Conservation (phyloP, 2,113 vertebrate species). For the Cyanoramphus novaezelandiae region DNA sequence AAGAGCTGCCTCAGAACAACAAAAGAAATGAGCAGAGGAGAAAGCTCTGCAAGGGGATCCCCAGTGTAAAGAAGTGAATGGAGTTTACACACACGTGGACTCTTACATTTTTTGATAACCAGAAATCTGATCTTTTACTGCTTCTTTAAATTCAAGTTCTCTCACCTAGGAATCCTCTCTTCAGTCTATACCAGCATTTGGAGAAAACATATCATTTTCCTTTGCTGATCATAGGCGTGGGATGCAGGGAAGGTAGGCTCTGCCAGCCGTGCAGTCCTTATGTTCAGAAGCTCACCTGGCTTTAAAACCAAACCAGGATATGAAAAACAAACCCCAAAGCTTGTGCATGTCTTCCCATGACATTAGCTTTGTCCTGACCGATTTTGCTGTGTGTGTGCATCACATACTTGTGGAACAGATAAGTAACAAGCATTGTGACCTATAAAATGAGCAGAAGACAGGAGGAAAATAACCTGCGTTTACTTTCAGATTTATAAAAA, state of each 20-base stretch:
- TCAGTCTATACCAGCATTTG: neutral
- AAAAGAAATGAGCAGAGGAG: slow-evolving; percentile 19
- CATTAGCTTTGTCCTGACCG: neutral
- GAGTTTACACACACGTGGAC: neutral
- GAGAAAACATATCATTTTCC: neutral
- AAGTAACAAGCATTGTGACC: neutral
- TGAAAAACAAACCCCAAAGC: neutral
- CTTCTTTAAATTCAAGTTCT: neutral
- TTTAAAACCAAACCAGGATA: neutral
- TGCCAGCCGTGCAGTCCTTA: neutral
- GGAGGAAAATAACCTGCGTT: neutral
- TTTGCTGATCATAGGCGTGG: neutral
- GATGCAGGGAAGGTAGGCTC: neutral
- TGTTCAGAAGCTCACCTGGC: neutral
- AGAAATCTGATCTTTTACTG: neutral
- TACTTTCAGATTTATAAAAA: neutral
- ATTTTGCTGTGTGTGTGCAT: neutral
- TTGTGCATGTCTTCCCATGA: neutral
- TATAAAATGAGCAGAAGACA: neutral
- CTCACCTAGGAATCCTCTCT: neutral
- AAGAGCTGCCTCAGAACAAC: slow-evolving; percentile 10
- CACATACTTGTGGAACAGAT: neutral
- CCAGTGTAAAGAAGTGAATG: neutral
- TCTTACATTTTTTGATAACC: neutral
- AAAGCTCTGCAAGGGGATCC: neutral